phyloP scores from a whole-genome alignment of 1,140 invertebrate species.

The Pseudomyrmex cubaensis region DNA sequence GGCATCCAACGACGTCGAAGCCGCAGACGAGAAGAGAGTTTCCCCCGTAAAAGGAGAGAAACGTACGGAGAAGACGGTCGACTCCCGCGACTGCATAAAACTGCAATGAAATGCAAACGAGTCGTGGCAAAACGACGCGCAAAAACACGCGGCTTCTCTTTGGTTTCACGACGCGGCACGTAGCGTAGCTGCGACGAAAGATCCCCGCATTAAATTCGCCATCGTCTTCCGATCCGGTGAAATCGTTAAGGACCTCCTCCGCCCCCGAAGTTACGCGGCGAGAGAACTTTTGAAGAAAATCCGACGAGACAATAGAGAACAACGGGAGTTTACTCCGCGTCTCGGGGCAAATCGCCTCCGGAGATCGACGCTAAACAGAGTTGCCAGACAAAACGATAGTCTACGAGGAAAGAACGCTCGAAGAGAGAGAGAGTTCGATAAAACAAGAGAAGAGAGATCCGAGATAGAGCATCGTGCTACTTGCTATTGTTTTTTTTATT shows the following conservation, averaged over 20 bases:
- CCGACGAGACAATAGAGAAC: slow-evolving; percentile 33
- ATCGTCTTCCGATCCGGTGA: slow-evolving; percentile 44
- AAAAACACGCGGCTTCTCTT: slow-evolving; percentile 39
- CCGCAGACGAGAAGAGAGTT: background rate
- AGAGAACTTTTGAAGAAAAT: slow-evolving; percentile 47
- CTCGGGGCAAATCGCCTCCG: slow-evolving; percentile 36
- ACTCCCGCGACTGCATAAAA: slow-evolving; percentile 59
- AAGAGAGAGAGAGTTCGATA: background rate
- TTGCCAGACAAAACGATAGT: slow-evolving; percentile 42
- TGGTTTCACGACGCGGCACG: slow-evolving; percentile 48
- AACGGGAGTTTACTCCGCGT: slow-evolving; percentile 35
- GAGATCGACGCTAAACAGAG: slow-evolving; percentile 53
- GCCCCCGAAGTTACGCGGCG: slow-evolving; percentile 5
- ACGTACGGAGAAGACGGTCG: slow-evolving; percentile 17
- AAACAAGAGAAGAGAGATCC: too few relatives aligned
- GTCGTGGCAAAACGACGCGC: slow-evolving; percentile 55
- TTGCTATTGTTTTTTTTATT: too few relatives aligned
- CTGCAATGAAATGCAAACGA: slow-evolving; percentile 69
- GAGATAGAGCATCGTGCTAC: too few relatives aligned
- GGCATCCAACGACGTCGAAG: slow-evolving; percentile 17
- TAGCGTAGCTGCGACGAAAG: slow-evolving; percentile 28
- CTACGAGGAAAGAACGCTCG: slow-evolving; percentile 31
- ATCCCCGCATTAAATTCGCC: slow-evolving; percentile 55
- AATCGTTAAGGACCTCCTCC: slow-evolving; percentile 39
- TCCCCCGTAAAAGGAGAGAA: background rate